Conservation (phyloP, 2,797 vertebrate genomes). For the Lepus townsendii region DNA sequence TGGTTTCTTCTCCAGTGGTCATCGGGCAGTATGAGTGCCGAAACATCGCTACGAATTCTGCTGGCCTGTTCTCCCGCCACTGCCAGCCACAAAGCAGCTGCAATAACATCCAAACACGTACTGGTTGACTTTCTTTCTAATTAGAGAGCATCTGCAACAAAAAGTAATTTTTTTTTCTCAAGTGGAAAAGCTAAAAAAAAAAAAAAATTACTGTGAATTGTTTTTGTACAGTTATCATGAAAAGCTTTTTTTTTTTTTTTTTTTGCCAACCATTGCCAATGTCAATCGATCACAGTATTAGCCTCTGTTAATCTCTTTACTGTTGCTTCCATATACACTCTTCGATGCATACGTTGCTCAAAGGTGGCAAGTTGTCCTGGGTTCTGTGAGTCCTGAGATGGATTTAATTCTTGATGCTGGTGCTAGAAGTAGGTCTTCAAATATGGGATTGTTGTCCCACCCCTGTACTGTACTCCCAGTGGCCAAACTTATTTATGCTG, state of each 20-base stretch:
- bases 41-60: constrained; percentile 79
- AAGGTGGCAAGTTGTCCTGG: constrained; percentile 93
- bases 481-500: constrained; percentile 99
- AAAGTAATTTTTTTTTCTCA: constrained; percentile 88
- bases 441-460: constrained; percentile 92
- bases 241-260: constrained; percentile 86
- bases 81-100: constrained; percentile 85
- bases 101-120: constrained; percentile 82
- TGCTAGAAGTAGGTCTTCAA: constrained; percentile 94
- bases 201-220: constrained; percentile 95
- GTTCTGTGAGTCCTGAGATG: constrained; percentile 92
- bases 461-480: constrained; percentile 97
- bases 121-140: constrained; percentile 90
- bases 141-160: constrained; percentile 90
- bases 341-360: constrained; percentile 91
- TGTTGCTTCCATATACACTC: constrained; percentile 91
- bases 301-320: constrained; percentile 93
- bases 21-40: constrained; percentile 79
- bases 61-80: constrained; percentile 86
- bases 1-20: constrained; percentile 87
- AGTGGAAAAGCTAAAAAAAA: constrained; percentile 91
- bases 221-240: constrained; percentile 92
- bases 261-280: constrained; percentile 94
- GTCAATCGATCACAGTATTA: constrained; percentile 99
- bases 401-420: constrained; percentile 93